Base-by-base conservation (phyloP, 2,888 invertebrate genomes). In the Dynastes grantii region DNA sequence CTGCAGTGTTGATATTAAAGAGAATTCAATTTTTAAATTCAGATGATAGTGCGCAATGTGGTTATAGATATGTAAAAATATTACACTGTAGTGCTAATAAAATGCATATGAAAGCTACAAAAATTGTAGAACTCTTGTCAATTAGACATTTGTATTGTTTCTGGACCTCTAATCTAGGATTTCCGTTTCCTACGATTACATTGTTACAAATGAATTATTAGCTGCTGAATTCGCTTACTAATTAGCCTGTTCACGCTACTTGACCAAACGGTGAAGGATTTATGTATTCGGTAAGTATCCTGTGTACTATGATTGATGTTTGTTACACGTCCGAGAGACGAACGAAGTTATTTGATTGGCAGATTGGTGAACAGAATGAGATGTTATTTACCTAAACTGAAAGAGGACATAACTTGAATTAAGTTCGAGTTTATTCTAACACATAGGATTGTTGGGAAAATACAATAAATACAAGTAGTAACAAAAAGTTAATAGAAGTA, bases 241-340 rank as follows among this genome's bases (percentile, higher is more conserved):
- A 45, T 45, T 45, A 45, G 45, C 2, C 45, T 11, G 45, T 8
- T 11, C 45, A 45, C 11, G 45, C 45, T 45, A 45, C 29, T 63
- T 11, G 27, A 27, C 32, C 29, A 29, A 27, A 32, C 11, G 11
- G 11, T 11, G 29, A 11, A 63, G 32, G 63, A 32, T 63, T 37
- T 63, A 29, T 63, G 63, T 32, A 32, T 29, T 5, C 2, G 11
- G 63, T 63, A 32, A 13, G 13, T 32, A 63, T 63, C 63, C 27
- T 32, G 29, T n/a, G 63, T 32, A 32, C 63, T 63, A 63, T 32
- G 63, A 63, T 63, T 63, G 32, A 63, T 63, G 63, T 32, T 8
- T 63, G 63, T 32, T 61, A 11, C 32, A 63, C 8, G 63, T 63
- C 32, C 8, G n/a, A 29, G 32, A 29, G 32, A 27, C 6, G 0